Base-by-base conservation (phyloP, 2,888 invertebrate species). In the Xylocampa areola region DNA sequence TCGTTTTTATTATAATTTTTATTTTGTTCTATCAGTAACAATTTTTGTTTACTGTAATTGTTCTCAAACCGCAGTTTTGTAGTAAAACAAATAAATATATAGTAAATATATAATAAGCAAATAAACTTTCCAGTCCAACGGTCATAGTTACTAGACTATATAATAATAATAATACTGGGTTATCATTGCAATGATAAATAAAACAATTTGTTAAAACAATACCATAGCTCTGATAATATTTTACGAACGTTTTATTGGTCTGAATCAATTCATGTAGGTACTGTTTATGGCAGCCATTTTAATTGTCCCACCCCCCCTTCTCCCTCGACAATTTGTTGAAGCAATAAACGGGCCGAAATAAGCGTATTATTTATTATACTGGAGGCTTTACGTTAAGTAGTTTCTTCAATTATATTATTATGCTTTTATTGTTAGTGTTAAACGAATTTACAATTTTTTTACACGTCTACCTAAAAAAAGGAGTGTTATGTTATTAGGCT, bases 201-300 rank as follows among this genome's bases (percentile, higher is more conserved):
- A n/a, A n/a, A n/a, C n/a, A n/a, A n/a, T n/a, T n/a, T n/a, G n/a
- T n/a, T n/a, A n/a, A 43, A 44, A 44, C 37, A 62, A 44, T 32
- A 6, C n/a, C 14, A 25, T n/a, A 11, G 14, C 25, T 2, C 7
- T 23, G 21, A 10, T 40, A 7, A 27, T 43, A 29, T 37, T 40
- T 47, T 17, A 41, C 36, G 36, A 32, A 7, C 17, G 25, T 13
- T 64, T 48, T 39, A 57, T 44, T 33, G 16, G 7, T 3, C 27
- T 13, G 10, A 50, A 57, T 44, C 49, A 39, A 49, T 50, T 25
- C 32, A 43, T 39, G 32, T n/a, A n/a, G n/a, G n/a, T 13, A 19
- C 27, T 40, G 39, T 58, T 50, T 11, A 29, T 35, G 32, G 19
- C 25, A 2, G 10, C 2, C 6, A 16, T 21, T 49, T 33, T 44